phyloP scores from a whole-genome alignment of 1,140 invertebrate species.

The Drosophila sp. region DNA sequence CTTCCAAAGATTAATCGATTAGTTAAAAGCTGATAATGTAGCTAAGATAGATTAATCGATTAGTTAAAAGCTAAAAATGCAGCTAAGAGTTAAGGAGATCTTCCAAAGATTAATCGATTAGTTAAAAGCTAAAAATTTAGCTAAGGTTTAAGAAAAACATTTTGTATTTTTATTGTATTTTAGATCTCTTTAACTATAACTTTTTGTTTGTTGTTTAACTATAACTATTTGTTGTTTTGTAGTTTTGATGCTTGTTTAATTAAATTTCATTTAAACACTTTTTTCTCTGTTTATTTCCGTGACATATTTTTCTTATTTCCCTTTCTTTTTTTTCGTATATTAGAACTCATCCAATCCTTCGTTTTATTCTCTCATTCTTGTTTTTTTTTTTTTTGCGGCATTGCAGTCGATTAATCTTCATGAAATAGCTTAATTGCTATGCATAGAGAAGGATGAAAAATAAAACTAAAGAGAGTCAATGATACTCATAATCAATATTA shows the following conservation, averaged over 20 bases:
- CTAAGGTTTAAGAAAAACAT: no score
- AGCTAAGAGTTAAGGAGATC: no score
- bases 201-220: background rate
- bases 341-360: background rate
- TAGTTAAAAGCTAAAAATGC: no score
- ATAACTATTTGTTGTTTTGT: background rate
- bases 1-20: no score
- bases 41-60: no score
- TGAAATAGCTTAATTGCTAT: slow-evolving; percentile 66
- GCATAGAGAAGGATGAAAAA: slow-evolving; percentile 20
- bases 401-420: slow-evolving; percentile 60
- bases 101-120: no score
- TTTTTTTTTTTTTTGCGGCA: background rate
- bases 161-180: no score
- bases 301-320: background rate
- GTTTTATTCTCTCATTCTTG: background rate
- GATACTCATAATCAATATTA: slow-evolving; percentile 70
- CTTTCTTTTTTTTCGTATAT: background rate
- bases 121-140: no score
- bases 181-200: no score
- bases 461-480: slow-evolving; percentile 32
- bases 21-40: no score
- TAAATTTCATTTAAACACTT: background rate
- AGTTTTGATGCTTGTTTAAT: background rate
- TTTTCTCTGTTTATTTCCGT: background rate